Evolutionary conservation across 2,888 invertebrate genomes (phyloP).

Genomic region (Diarsia mendica): DNA sequence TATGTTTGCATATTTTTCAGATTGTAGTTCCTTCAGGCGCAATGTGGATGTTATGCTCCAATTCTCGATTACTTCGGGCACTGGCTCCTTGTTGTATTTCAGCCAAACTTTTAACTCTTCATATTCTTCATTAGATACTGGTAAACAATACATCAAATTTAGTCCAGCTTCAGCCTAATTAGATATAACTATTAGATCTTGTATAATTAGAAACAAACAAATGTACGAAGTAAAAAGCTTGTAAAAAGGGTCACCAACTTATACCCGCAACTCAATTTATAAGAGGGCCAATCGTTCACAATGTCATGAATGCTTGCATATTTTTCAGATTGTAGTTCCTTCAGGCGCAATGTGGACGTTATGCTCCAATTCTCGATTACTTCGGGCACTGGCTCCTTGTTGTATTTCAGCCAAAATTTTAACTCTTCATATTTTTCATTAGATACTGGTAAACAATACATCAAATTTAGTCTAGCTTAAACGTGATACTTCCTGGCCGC

Average conservation of each 20-base stretch:
- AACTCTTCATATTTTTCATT: conserved; percentile 7
- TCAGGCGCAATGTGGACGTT: conserved; percentile 12
- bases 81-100: conserved; percentile 22
- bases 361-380: conserved; percentile 1
- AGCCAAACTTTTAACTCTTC: conserved; percentile 12
- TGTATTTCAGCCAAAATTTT: conserved; percentile 21
- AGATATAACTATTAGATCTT: too few species aligned
- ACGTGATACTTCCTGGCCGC: too few species aligned
- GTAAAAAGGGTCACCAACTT: background rate
- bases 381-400: conserved; percentile 23
- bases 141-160: conserved; percentile 2
- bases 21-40: too few species aligned
- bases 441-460: conserved; percentile 9
- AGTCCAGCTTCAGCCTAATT: background rate
- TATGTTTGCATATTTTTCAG: too few species aligned
- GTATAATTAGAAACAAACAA: too few species aligned
- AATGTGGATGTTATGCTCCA: too few species aligned
- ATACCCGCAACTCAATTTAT: conserved; percentile 1
- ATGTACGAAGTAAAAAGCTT: too few species aligned
- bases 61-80: conserved; percentile 16
- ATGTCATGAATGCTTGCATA: background rate
- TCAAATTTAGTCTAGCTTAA: background rate
- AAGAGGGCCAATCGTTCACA: background rate
- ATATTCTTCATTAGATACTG: conserved; percentile 13
- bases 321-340: background rate